A percentile compares a stretch with the other conserved stretches of the same genome.
Conservation (phyloP, 2,113 vertebrate genomes). For the Tachycineta bicolor region DNA sequence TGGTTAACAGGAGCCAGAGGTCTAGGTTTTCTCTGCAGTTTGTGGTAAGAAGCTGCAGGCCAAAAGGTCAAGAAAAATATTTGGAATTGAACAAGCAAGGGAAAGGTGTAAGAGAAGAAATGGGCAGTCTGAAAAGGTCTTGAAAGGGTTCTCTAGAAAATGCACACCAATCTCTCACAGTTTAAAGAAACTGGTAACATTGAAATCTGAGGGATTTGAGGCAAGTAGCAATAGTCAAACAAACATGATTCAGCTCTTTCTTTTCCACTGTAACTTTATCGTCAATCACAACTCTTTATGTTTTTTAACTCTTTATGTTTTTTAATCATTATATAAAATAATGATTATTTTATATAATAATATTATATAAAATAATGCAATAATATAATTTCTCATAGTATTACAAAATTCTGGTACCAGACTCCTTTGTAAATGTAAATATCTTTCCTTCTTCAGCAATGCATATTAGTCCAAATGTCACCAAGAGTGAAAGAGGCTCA, state of each 20-base stretch:
- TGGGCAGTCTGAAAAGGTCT: neutral
- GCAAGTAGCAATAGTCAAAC: neutral
- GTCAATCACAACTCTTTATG: neutral
- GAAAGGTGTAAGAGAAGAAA: neutral
- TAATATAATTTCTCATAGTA: neutral
- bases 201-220: neutral
- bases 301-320: neutral
- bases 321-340: neutral
- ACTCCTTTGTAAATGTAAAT: neutral
- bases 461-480: neutral
- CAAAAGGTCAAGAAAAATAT: constrained; percentile 34
- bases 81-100: neutral
- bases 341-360: too few relatives aligned
- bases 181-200: neutral
- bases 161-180: neutral
- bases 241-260: neutral
- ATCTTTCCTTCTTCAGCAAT: neutral
- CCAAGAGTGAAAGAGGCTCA: neutral
- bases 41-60: constrained; percentile 20
- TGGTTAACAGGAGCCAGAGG: constrained; percentile 47
- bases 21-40: constrained; percentile 7
- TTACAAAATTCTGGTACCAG: neutral
- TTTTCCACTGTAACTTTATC: neutral
- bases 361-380: neutral
- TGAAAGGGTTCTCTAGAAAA: neutral